Base-by-base conservation (phyloP, 2,113 vertebrate species). In the Syrrhaptes paradoxus region DNA sequence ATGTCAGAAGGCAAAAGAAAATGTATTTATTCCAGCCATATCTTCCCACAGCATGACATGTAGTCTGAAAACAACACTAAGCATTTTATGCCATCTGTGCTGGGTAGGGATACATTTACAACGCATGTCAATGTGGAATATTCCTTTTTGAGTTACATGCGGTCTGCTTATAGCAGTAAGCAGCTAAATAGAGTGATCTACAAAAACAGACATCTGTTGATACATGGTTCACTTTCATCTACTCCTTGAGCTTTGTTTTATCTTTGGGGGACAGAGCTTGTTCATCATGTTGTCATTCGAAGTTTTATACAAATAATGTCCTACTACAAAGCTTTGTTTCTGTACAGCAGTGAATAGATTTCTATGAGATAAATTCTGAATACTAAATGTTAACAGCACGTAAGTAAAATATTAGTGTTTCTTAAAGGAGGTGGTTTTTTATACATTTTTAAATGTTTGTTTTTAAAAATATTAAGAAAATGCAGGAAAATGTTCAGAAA, bases 31-130 rank as follows among this genome's bases (percentile, higher is more conserved):
- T 97, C 96, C 94, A 97, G 92, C 96, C 86, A 76, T 97, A 97
- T 97, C 97, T 97, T 98, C 91, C 96, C 97, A 94, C 97, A 96
- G 97, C 93, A 61, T 95, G 97, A 97, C 95, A 97, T 87, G 93
- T 85, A 97, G 2, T 96, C 96, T 97, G 96, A 97, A 97, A 97
- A 97, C 97, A 97, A 95, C 93, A 43, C 96, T 98, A 95, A 97
- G 91, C 96, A 93, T 96, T 98, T 97, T 97, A 93, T 97, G 79
- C 98, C 98, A 98, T 98, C 98, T 98, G 97, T 97, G 96, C 97
- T 92, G 84, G 70, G 55, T 89, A 82, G 86, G 88, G 95, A 96
- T 93, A 84, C 80, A 32, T 97, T 97, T 93, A 94, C 87, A 96
- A 89, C 52, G 83, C 76, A 78, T 70, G 90, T 88, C 95, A 94